Conservation (phyloP, 1,140 invertebrate species). For the Yoshiicerus persimilis region DNA sequence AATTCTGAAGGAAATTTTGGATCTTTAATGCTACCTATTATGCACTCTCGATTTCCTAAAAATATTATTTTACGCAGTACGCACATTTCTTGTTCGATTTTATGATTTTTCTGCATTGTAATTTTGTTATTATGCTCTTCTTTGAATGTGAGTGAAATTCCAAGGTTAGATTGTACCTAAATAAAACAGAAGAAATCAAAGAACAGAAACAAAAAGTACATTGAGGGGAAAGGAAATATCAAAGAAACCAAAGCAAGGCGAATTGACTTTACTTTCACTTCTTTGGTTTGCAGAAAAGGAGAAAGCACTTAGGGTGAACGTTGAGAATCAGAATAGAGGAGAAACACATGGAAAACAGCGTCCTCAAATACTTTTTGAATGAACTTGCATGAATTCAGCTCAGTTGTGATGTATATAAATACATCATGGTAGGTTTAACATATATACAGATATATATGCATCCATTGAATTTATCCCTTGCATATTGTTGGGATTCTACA, state of each 20-base stretch:
- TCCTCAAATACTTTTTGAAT: neutral
- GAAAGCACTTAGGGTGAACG: neutral
- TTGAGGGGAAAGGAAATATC: constrained; percentile 11
- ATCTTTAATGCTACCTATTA: no score
- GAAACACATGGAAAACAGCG: neutral
- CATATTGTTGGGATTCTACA: no score
- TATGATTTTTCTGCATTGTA: neutral
- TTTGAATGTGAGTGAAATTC: neutral
- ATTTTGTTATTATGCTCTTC: neutral
- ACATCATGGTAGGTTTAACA: neutral
- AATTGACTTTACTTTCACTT: neutral
- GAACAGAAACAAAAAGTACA: neutral
- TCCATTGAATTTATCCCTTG: no score
- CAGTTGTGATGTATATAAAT: neutral
- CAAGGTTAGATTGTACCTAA: neutral
- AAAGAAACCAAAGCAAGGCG: constrained; percentile 8
- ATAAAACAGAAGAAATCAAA: neutral
- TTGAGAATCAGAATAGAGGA: neutral
- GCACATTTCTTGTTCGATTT: neutral
- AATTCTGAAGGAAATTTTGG: no score
- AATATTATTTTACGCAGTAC: no score
- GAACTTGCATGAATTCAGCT: neutral
- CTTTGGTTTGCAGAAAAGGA: neutral
- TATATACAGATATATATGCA: no score
- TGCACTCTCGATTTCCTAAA: no score